Percentiles rank a stretch among this genome's conserved stretches.
phyloP scores from a whole-genome alignment of 2,113 vertebrate species.

The Cebidichthys violaceus region DNA sequence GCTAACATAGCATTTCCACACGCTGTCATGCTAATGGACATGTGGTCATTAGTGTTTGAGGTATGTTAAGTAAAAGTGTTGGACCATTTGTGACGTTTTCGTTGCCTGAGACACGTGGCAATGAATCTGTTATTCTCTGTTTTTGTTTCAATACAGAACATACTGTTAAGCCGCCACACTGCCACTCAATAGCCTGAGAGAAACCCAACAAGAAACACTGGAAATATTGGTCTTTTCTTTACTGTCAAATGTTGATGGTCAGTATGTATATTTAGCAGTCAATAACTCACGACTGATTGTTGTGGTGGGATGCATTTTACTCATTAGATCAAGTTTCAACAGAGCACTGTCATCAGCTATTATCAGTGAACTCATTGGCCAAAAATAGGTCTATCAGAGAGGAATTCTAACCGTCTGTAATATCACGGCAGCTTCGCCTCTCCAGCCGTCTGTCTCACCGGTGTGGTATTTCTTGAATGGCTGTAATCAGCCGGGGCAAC shows the following conservation, averaged over 20 bases:
- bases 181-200: background rate
- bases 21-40: background rate
- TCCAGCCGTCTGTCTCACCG: background rate
- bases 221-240: background rate
- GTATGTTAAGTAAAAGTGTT: background rate
- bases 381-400: background rate
- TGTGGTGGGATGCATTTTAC: background rate
- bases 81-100: background rate
- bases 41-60: background rate
- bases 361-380: background rate
- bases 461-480: slow-evolving; percentile 1
- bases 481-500: background rate
- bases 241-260: background rate
- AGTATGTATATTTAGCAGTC: background rate
- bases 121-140: background rate
- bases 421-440: background rate
- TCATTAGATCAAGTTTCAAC: background rate
- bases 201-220: background rate
- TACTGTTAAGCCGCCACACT: background rate
- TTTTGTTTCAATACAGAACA: background rate
- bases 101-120: background rate
- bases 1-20: background rate
- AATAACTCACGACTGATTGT: too few species aligned
- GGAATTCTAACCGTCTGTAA: slow-evolving; percentile 1
- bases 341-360: background rate